These are phyloP conservation scores for Nomada flava DNA, from an alignment of 2,888 invertebrate species.

Conservation along the genomic window DNA sequence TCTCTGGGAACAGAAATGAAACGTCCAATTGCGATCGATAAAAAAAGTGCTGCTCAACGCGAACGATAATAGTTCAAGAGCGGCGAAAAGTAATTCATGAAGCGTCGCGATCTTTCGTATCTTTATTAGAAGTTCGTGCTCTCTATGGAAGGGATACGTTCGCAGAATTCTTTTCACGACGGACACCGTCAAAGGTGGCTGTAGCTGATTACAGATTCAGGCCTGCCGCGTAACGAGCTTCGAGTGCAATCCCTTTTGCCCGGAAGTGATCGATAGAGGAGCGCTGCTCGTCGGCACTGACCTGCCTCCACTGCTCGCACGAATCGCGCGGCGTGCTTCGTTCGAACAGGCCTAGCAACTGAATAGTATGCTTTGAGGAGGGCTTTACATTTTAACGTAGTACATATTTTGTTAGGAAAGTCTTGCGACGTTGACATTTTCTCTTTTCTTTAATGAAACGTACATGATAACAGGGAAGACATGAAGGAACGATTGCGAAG, in stretches of 20 bases:
- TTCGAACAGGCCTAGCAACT: constrained; percentile 23
- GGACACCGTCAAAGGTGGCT: constrained; percentile 35
- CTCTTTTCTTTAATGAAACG: no score
- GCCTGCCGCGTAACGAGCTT: constrained; percentile 55
- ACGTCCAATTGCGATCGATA: background rate
- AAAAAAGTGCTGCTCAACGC: background rate
- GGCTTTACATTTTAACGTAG: background rate
- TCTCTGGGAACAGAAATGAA: background rate
- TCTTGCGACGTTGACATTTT: no score
- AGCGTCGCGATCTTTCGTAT: background rate
- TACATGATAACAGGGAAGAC: background rate
- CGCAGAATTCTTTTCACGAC: constrained; percentile 36
- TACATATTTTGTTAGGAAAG: background rate
- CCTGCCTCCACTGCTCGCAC: constrained; percentile 66
- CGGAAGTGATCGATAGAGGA: constrained; percentile 66
- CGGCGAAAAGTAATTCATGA: background rate
- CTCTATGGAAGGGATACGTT: constrained; percentile 30
- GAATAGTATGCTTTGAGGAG: background rate
- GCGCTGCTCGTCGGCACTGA: constrained; percentile 63
- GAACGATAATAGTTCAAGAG: background rate
- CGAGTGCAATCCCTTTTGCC: constrained; percentile 44
- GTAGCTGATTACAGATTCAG: constrained; percentile 46
- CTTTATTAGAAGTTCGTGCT: background rate
- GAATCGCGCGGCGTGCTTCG: constrained; percentile 46
- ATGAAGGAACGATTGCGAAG: background rate